These are phyloP conservation scores for Notoglanidium macrostoma DNA, from an alignment of 2,797 vertebrate genomes.

Conservation along the genomic window DNA sequence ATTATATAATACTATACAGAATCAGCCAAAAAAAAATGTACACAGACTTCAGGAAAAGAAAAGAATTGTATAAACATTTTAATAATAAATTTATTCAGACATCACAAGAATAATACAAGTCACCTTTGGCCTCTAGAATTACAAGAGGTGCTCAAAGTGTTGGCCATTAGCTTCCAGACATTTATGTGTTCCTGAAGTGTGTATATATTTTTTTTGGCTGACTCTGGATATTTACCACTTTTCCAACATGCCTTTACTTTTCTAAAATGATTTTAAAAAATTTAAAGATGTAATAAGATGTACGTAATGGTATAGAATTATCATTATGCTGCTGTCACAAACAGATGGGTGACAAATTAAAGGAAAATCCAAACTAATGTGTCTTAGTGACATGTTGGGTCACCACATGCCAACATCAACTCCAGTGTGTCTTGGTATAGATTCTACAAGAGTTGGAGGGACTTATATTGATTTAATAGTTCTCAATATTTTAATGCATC, in stretches of 20 bases:
- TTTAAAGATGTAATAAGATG: neutral
- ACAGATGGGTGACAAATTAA: neutral
- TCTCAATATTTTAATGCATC: neutral
- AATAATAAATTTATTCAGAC: too few relatives aligned
- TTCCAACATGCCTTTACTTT: neutral
- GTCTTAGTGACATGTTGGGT: neutral
- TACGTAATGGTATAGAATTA: neutral
- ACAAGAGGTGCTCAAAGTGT: too few relatives aligned
- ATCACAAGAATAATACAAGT: too few relatives aligned
- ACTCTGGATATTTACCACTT: neutral
- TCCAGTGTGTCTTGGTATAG: neutral
- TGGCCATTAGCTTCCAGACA: too few relatives aligned
- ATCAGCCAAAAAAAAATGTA: too few relatives aligned
- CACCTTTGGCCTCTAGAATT: too few relatives aligned
- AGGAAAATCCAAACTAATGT: neutral
- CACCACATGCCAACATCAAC: neutral
- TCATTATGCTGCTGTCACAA: neutral
- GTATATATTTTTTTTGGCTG: too few relatives aligned
- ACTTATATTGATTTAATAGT: neutral
- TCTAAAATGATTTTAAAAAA: neutral
- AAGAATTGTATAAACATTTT: too few relatives aligned
- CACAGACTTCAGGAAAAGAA: too few relatives aligned
- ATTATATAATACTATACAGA: neutral
- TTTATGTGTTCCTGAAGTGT: too few relatives aligned
- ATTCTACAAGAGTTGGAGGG: neutral